Evolutionary conservation across 2,797 vertebrate genomes (phyloP), one percentile per base, ranked within the genome.

Genomic region (Tragelaphus oryx): DNA sequence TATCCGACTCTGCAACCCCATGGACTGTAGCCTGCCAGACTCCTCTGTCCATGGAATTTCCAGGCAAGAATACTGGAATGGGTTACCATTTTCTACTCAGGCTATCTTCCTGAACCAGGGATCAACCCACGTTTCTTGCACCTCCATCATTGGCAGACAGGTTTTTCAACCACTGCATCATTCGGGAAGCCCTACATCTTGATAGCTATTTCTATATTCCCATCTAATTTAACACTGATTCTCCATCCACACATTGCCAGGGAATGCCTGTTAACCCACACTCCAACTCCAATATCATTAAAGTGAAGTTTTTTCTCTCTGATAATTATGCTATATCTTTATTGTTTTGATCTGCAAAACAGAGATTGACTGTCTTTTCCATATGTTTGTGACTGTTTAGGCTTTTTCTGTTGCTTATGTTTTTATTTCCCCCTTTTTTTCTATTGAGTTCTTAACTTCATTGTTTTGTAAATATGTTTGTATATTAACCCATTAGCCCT

Each of bases 401-500:
- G 46, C 75, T 80, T 83, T 90, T 76, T 71, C 33, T 2, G 2
- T 26, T 93, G 5, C 55, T 90, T 17, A 5, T 76, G 26, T 11
- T 78, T 92, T 76, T 28, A 37, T 92, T 74, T 82, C 2, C 37
- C 44, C 54, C 48, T 5, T 80, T 89, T 76, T 91, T 75, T 41
- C 83, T 80, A 5, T 44, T 89, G 22, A 30, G 14, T 83, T 59
- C 79, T 75, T 87, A 57, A 41, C 75, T 37, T 91, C 87, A 81
- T 62, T 96, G 55, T 92, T 92, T 95, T 94, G 65, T 37, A 89
- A 96, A 96, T 13, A 20, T 94, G 37, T 86, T 93, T 87, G n/a
- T 62, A 92, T 91, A 90, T 91, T 80, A 57, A 90, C 9, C 20
- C 48, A 74, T 37, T 87, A 62, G 28, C 46, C 9, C 6, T 87